Conservation (phyloP, 2,113 vertebrate genomes). For the Leucosticte australis region DNA sequence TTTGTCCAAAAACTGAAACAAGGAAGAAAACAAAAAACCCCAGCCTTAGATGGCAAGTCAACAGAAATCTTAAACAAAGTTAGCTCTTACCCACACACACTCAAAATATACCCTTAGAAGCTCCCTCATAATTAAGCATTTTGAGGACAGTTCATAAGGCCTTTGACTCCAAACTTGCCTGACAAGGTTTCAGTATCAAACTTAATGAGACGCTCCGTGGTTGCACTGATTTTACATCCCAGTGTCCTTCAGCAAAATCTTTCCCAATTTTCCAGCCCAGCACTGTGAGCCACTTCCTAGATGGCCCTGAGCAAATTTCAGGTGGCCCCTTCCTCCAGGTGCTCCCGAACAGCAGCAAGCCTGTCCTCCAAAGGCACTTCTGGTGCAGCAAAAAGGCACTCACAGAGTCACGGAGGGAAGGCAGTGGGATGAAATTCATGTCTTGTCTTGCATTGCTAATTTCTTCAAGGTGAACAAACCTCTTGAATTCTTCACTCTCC, state of each 20-base stretch:
- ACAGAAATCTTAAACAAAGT: neutral
- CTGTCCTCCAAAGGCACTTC: neutral
- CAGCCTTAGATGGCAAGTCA: neutral
- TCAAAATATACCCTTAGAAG: neutral
- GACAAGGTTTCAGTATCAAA: neutral
- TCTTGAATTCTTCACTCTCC: neutral
- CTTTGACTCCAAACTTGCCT: neutral
- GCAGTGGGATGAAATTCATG: neutral
- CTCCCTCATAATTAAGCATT: neutral
- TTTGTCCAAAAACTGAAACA: neutral
- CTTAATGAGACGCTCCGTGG: fast-evolving
- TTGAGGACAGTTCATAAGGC: neutral
- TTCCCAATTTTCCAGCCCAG: neutral
- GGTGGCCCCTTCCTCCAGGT: neutral
- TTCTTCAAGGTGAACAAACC: neutral
- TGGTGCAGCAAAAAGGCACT: neutral
- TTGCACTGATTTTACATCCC: neutral
- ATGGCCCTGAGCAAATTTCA: neutral
- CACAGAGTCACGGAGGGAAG: neutral
- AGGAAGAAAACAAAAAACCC: neutral
- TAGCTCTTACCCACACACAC: neutral
- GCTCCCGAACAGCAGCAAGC: neutral
- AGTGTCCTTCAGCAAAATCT: neutral
- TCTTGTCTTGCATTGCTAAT: neutral
- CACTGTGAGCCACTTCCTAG: neutral